These are phyloP conservation scores for Rotaria macrura DNA, from an alignment of 2,888 invertebrate genomes.

Conservation along the genomic window DNA sequence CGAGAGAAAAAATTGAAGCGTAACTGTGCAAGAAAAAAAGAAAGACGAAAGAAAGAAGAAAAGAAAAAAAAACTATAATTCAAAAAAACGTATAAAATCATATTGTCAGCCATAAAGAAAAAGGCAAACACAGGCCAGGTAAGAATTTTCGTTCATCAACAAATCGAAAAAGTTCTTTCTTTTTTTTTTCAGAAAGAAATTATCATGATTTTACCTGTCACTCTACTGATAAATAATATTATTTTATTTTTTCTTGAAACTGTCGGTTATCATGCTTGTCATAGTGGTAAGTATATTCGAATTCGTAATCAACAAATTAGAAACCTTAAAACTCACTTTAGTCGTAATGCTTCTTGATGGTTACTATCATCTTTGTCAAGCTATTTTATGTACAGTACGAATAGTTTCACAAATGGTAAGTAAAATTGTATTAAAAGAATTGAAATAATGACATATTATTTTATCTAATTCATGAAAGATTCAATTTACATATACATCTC, in stretches of 20 bases:
- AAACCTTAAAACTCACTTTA: no score
- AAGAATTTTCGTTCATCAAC: no score
- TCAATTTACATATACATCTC: background rate
- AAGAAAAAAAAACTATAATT: background rate
- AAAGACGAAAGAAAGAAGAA: background rate
- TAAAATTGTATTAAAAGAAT: no score
- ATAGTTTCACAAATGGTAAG: background rate
- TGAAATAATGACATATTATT: no score
- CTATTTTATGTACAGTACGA: background rate
- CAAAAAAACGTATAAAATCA: background rate
- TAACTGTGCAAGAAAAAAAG: background rate
- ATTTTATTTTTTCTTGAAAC: background rate
- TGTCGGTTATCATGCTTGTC: background rate
- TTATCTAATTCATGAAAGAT: background rate
- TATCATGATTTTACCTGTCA: background rate
- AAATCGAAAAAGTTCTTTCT: no score
- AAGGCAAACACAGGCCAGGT: background rate
- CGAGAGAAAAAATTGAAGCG: background rate
- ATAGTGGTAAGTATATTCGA: slow-evolving; percentile 1
- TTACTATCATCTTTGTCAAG: background rate
- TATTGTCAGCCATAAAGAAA: background rate
- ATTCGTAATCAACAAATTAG: no score
- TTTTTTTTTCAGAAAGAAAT: background rate
- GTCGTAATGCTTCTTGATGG: background rate
- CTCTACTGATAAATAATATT: background rate